These are phyloP conservation scores for Geopemphigus sp. DNA, from an alignment of 1,140 invertebrate genomes.

Conservation along the genomic window DNA sequence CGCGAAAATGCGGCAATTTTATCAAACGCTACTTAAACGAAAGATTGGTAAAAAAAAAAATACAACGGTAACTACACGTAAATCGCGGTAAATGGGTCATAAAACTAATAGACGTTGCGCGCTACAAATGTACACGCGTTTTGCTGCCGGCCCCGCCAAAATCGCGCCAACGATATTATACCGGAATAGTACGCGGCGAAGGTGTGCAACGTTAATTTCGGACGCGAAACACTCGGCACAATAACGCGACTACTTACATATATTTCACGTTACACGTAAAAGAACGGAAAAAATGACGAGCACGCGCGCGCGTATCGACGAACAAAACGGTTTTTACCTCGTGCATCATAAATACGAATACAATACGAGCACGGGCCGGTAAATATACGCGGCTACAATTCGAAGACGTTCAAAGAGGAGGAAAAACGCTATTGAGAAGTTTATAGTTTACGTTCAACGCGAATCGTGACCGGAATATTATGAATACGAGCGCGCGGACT, in stretches of 20 bases:
- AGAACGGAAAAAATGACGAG: background rate
- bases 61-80: too few species aligned
- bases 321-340: background rate
- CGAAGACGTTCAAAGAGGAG: conserved; percentile 13
- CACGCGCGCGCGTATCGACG: background rate
- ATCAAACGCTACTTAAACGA: too few species aligned
- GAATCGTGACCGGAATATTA: conserved; percentile 46
- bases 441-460: conserved; percentile 25
- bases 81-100: too few species aligned
- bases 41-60: too few species aligned
- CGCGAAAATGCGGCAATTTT: background rate
- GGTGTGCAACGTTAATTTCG: too few species aligned
- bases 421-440: conserved; percentile 44
- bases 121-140: too few species aligned
- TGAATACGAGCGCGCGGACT: conserved; percentile 24
- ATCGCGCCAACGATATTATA: too few species aligned
- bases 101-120: too few species aligned
- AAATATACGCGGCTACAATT: background rate
- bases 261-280: background rate
- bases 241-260: conserved; percentile 20
- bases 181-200: too few species aligned
- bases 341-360: too few species aligned
- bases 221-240: background rate
- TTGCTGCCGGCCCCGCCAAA: too few species aligned
- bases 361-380: too few species aligned